Percentiles rank a stretch among this genome's conserved stretches.
These are phyloP conservation scores for Noctilio leporinus DNA, from an alignment of 2,113 vertebrate species.

Conservation along the genomic window DNA sequence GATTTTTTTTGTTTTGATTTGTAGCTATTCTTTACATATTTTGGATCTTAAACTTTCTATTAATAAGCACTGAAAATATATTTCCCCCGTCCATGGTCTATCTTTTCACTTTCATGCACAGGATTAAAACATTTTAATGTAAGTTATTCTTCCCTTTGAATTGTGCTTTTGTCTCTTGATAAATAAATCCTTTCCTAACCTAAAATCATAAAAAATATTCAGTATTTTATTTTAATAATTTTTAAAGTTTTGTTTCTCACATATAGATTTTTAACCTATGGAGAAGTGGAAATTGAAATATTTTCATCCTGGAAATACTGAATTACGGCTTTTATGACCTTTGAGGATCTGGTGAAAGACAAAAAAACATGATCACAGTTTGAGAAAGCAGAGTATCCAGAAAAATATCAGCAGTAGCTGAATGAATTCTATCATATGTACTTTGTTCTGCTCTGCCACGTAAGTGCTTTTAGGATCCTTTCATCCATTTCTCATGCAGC, in stretches of 20 bases:
- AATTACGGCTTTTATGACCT: not conserved
- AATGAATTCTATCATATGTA: not conserved
- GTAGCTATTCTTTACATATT: not conserved
- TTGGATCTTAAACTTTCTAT: not conserved
- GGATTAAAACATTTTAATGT: conserved; percentile 6
- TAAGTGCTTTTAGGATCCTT: not conserved
- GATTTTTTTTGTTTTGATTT: not conserved
- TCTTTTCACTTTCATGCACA: not conserved
- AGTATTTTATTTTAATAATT: not conserved
- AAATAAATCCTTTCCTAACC: not conserved
- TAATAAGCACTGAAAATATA: not conserved
- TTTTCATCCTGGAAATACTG: not conserved
- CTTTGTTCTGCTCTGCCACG: not conserved
- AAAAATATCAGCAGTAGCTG: not conserved
- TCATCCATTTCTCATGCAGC: not conserved
- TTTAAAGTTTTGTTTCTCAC: conserved; percentile 16
- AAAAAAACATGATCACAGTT: not conserved
- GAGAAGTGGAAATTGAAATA: not conserved
- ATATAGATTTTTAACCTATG: not conserved
- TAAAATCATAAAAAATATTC: not conserved
- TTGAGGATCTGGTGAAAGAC: not conserved
- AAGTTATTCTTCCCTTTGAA: not conserved
- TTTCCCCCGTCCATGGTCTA: not conserved
- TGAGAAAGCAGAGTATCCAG: conserved; percentile 4
- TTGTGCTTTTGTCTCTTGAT: not conserved